These are phyloP conservation scores for Natator depressus DNA, from an alignment of 2,113 vertebrate genomes.

Conservation along the genomic window DNA sequence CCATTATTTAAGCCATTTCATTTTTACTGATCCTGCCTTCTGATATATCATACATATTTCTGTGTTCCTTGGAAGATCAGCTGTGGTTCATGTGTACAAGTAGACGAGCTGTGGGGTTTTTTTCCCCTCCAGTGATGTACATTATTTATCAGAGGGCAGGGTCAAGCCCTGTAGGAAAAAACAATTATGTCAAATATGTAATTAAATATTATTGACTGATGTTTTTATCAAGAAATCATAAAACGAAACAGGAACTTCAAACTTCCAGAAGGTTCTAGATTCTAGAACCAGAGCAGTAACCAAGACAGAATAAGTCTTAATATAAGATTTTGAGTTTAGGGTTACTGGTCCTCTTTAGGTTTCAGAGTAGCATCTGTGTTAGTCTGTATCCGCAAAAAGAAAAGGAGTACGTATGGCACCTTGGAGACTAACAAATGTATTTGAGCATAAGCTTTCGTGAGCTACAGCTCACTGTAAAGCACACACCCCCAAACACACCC, in stretches of 20 bases:
- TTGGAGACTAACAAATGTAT: too few species aligned
- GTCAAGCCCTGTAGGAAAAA: not conserved
- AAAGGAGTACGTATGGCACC: too few species aligned
- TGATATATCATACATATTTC: not conserved
- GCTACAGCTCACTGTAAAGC: not conserved
- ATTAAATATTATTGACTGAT: not conserved
- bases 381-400: too few species aligned
- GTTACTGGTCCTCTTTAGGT: too few species aligned
- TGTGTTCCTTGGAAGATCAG: not conserved
- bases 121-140: rapidly evolving
- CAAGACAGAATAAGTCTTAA: not conserved
- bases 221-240: not conserved
- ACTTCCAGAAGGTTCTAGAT: not conserved
- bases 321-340: not conserved
- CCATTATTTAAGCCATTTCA: not conserved
- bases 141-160: not conserved
- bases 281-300: not conserved
- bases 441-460: too few species aligned
- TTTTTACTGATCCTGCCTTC: not conserved
- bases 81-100: not conserved
- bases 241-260: not conserved
- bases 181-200: not conserved
- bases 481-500: not conserved
- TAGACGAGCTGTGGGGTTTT: not conserved
- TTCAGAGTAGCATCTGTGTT: too few species aligned